Base-by-base conservation (phyloP, 2,797 vertebrate species). In the Poecilia picta region DNA sequence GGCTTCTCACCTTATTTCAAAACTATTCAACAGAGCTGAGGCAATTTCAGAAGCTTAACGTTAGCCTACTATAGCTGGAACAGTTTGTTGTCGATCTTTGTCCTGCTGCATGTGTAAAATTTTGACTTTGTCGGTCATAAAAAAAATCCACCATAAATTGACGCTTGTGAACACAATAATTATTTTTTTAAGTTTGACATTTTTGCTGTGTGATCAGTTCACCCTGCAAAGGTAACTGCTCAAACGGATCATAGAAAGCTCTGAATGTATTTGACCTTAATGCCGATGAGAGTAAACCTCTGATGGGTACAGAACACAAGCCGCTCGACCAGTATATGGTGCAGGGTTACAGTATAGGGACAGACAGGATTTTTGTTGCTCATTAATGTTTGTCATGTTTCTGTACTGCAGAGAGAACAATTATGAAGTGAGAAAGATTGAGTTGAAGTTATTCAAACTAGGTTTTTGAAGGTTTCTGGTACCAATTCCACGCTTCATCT, bases 331-430 rank as follows among this genome's bases (percentile, higher is more conserved):
- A 39, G 31, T 20, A 68, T 39, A 39, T 12, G 10, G 8, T 41
- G 20, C 20, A 68, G 20, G 10, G 64, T 68, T 39, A 36, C 25
- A 25, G 20, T 41, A 25, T 68, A 23, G 25, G 18, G 8, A 20
- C 59, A 66, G 36, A 33, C 31, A 16, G 2, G 7, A 18, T 41
- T 66, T 20, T 41, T 70, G 12, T 62, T 64, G 28, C 6, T 49
- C 53, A 59, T 64, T 76, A 39, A 72, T 41, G 77, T 70, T 20
- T 0, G 3, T 51, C 36, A 43, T 66, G n/a, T 46, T 64, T 1
- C 70, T 70, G 5, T 28, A 43, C 71, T 80, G 31, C 46, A 68
- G 74, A 36, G 31, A 68, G 73, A 51, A 28, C 41, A 68, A 25
- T 36, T 3, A 41, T 25, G 8, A 41, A 2, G 11, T 13, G 15